Percentiles rank a stretch among this genome's conserved stretches.
Conservation (phyloP, 2,888 invertebrate genomes). For the Amiota communis region DNA sequence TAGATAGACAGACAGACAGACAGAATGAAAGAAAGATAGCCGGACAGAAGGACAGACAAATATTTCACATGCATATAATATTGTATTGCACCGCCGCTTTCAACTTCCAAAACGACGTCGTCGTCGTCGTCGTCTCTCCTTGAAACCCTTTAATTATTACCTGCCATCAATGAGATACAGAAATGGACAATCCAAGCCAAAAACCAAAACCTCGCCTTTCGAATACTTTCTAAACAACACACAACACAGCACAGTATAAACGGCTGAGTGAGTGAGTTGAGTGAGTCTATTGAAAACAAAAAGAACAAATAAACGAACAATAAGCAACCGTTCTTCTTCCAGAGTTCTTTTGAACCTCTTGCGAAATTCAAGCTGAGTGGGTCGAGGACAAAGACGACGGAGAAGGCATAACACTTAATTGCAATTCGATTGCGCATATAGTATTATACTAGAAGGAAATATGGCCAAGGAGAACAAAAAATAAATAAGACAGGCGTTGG, state of each 20-base stretch:
- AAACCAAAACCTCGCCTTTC: constrained; percentile 51
- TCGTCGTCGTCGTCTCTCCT: constrained; percentile 38
- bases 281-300: neutral
- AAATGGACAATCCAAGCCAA: constrained; percentile 11
- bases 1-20: neutral
- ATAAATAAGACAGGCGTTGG: too few relatives aligned
- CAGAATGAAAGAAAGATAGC: neutral
- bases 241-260: constrained; percentile 24
- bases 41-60: neutral
- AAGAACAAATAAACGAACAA: neutral
- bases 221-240: constrained; percentile 61
- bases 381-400: neutral
- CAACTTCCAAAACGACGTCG: neutral
- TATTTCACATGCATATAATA: neutral
- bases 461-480: neutral
- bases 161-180: constrained; percentile 34
- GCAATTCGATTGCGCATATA: constrained; percentile 60
- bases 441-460: constrained; percentile 1
- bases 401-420: constrained; percentile 52
- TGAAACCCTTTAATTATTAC: constrained; percentile 66
- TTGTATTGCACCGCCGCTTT: neutral
- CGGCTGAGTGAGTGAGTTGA: too few relatives aligned
- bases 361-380: neutral
- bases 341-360: too few relatives aligned
- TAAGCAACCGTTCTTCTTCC: too few relatives aligned